Base-by-base conservation (phyloP, 2,888 invertebrate genomes). In the Mechanitis mazaeus region DNA sequence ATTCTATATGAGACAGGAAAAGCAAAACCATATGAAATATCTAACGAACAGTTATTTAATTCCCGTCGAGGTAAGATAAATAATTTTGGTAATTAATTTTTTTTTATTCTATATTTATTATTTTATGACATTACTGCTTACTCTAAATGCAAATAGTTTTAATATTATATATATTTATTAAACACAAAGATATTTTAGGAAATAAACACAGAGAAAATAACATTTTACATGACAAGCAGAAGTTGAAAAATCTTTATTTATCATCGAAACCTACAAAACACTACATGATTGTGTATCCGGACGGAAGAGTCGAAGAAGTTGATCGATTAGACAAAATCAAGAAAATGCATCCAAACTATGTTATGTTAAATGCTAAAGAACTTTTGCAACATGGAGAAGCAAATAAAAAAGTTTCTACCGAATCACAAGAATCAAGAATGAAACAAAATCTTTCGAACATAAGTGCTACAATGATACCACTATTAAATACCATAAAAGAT, bases 261-360 rank as follows among this genome's bases (percentile, higher is more conserved):
- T 64, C 45, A n/a, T 57, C 62, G 64, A 61, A 61, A 69, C 33
- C 61, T 67, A 54, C 67, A 69, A 65, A 65, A 66, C 60, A 64
- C 63, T 63, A 71, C 66, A 59, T 69, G 66, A 61, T 84, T n/a
- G 61, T 84, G 42, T 72, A 79, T 65, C 67, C 77, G 28, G 72
- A 82, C 68, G 82, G 81, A 50, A 78, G 71, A 31, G 61, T 80
- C 12, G 79, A 83, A 58, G 67, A 78, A 54, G 61, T 77, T 5
- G 76, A 84, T 59, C 68, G 70, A 4, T 56, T 81, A 31, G 72
- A 79, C 45, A 54, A 61, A 3, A 63, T 75, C 35, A 54, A 70
- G 11, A 63, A 69, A 54, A 70, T 63, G 45, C 64, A 75, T 70
- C 74, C 78, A 45, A 73, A 80, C 56, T 60, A 67, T 54, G 33